phyloP scores from a whole-genome alignment of 2,113 vertebrate species.

The Campylomormyrus tamandua region DNA sequence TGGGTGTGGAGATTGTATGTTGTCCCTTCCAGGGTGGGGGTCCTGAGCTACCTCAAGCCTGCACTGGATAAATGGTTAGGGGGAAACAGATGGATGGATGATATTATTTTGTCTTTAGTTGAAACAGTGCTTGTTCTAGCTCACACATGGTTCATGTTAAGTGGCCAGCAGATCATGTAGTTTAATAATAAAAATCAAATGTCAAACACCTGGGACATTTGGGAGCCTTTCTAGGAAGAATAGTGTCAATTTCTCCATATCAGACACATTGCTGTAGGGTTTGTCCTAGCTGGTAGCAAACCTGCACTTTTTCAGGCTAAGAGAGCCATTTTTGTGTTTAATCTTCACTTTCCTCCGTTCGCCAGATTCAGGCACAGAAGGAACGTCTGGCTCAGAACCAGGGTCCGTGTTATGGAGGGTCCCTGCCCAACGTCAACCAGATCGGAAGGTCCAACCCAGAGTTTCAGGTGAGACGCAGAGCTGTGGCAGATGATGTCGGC shows the following conservation, averaged over 20 bases:
- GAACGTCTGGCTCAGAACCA: constrained; percentile 62
- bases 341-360: not conserved
- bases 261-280: not conserved
- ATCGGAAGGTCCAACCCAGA: constrained; percentile 61
- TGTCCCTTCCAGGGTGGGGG: not conserved
- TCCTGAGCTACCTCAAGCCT: not conserved
- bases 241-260: not conserved
- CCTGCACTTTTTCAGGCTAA: not conserved
- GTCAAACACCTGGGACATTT: not conserved
- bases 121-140: not conserved
- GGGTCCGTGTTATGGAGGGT: constrained; percentile 71
- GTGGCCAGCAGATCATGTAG: not conserved
- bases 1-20: not conserved
- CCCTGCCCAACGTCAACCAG: constrained; percentile 80
- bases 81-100: not conserved
- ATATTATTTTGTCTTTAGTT: not conserved
- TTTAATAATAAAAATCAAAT: not conserved
- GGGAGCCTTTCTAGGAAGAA: not conserved
- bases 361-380: constrained; percentile 74
- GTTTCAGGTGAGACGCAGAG: constrained; percentile 57
- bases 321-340: not conserved
- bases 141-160: not conserved
- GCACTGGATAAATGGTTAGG: not conserved
- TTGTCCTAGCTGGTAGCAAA: not conserved
- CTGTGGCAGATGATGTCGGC: not conserved